Evolutionary conservation across 2,113 vertebrate species (phyloP), one percentile per base, ranked within the genome.

Genomic region (Elephantulus edwardii): DNA sequence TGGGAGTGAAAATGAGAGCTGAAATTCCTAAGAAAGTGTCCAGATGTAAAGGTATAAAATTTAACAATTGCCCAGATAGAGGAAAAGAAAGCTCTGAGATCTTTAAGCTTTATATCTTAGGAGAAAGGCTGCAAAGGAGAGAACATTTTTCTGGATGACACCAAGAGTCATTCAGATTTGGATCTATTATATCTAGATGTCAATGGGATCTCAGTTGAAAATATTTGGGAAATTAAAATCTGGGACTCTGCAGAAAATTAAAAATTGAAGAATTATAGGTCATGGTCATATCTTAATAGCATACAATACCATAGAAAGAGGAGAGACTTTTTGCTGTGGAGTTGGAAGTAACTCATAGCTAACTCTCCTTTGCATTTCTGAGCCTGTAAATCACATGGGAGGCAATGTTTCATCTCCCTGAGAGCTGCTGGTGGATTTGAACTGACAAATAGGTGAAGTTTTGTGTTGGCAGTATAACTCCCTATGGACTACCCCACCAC

Each of bases 171-270:
- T 48, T 88, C 6, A 88, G 48, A 86, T 78, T 82, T 83, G 24
- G 1, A 72, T 60, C 30, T 42, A 85, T 4, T 42, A 8, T 14
- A 24, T 71, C 75, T 40, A 46, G 11, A 28, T 64, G 86, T 64
- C 24, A 40, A 28, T 19, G 20, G 1, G 19, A 68, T 9, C 42
- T 86, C 6, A 84, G 19, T 71, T 90, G 9, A 4, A 66, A 74
- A 46, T 58, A 82, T 64, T 86, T 50, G 13, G 40, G 40, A 62
- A 81, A 64, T 79, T 68, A 16, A 82, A 9, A 0, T 85, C 13
- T 84, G 20, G 13, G 44, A 14, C 38, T 89, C 40, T 26, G n/a
- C 74, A 92, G 48, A 89, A 90, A 93, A 80, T 70, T 83, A 35
- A 40, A 50, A 20, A 88, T n/a, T 82, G 52, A 76, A 81, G 33